Base-by-base conservation (phyloP, 2,888 invertebrate genomes). In the Apoda limacodes region DNA sequence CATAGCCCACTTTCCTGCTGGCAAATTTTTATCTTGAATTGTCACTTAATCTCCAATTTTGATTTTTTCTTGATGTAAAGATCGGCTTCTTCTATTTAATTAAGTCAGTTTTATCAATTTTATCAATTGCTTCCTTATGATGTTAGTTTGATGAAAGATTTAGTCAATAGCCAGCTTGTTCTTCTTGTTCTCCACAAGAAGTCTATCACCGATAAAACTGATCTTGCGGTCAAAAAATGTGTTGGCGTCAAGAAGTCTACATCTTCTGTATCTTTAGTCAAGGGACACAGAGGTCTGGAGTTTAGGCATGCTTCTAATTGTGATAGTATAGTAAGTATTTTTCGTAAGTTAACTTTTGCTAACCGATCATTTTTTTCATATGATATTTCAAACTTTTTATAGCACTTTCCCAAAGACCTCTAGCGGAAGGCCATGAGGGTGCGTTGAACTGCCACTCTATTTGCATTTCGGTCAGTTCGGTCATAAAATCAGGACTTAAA, bases 291-390 rank as follows among this genome's bases (percentile, higher is more conserved):
- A n/a, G 47, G 49, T 1, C 50, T 29, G 4, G 43, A 33, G 13
- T 50, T 52, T 0, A 48, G 19, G n/a, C 44, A 45, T 0, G 34
- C 48, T 29, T 50, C 49, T 11, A 50, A 6, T 22, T 52, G 46
- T 1, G 43, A n/a, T 13, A 48, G 15, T n/a, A n/a, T n/a, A n/a
- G n/a, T n/a, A n/a, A n/a, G n/a, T n/a, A 47, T 19, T 50, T 45
- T 19, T 48, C 43, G 23, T 27, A 48, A 1, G 48, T 50, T 2
- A 46, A 22, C 17, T 34, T 43, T 28, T 49, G 46, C 17, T 43
- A 38, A 2, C 47, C 48, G 3, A 48, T 22, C 1, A 47, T 45
- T 20, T 49, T 21, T 4, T 34, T 32, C 1, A 48, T 27, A 12
- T 48, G 46, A 21, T 30, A 26, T 28, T 37, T 42, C 3, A 39